These are phyloP conservation scores for Oreochromis niloticus DNA, from an alignment of 2,113 vertebrate species.

Conservation along the genomic window DNA sequence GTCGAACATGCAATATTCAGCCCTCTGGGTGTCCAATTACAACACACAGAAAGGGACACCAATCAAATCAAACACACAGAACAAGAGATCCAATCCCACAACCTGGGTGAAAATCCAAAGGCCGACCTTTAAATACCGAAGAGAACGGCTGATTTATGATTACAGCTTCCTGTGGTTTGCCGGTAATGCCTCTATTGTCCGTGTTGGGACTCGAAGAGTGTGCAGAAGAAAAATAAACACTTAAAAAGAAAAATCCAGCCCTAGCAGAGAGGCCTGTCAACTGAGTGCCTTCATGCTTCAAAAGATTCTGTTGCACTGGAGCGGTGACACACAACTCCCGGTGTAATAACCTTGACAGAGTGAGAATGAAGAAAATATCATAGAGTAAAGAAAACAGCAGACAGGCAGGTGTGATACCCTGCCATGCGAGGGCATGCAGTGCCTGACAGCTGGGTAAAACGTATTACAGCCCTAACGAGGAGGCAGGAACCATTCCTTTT, in stretches of 20 bases:
- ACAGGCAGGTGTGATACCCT: conserved; percentile 8
- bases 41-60: conserved; percentile 9
- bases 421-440: not conserved
- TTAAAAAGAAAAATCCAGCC: conserved; percentile 1
- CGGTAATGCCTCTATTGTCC: conserved; percentile 19
- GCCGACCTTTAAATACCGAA: conserved; percentile 45
- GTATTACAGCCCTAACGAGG: not conserved
- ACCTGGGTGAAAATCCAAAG: conserved; percentile 26
- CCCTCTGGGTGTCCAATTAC: conserved; percentile 11
- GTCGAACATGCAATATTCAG: conserved; percentile 15
- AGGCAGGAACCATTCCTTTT: conserved; percentile 28
- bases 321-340: not conserved
- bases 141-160: conserved; percentile 37
- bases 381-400: conserved; percentile 16
- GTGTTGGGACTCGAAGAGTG: not conserved
- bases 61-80: conserved; percentile 24
- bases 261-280: conserved; percentile 29
- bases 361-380: conserved; percentile 7
- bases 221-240: not conserved
- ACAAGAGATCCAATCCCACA: conserved; percentile 17
- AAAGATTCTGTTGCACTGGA: conserved; percentile 13
- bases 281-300: conserved; percentile 27
- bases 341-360: conserved; percentile 44
- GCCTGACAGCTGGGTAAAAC: conserved; percentile 23
- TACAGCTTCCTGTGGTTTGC: conserved; percentile 29